Evolutionary conservation across 2,113 vertebrate species (phyloP).

Genomic region (Alligator mississippiensis): DNA sequence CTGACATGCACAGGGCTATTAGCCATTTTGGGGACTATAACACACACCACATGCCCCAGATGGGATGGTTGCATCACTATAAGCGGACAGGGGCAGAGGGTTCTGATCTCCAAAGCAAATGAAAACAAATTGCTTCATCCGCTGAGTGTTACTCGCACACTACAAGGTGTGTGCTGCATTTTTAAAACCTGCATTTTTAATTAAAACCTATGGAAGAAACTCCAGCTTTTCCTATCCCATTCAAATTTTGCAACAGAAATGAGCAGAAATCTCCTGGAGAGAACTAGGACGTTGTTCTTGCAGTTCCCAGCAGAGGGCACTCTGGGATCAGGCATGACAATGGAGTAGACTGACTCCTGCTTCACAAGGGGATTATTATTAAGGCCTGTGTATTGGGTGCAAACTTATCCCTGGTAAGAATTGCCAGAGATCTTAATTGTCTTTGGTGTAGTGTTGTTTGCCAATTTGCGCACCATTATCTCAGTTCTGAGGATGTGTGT

Average conservation of each 20-base stretch:
- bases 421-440: background rate
- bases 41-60: too few relatives aligned
- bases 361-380: background rate
- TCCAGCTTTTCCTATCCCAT: background rate
- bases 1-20: accelerated
- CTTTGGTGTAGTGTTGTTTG: background rate
- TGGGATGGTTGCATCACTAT: background rate
- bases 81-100: background rate
- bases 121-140: background rate
- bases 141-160: background rate
- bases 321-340: background rate
- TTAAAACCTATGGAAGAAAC: background rate
- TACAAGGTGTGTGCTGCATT: too few relatives aligned
- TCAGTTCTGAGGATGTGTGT: accelerated
- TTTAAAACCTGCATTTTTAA: too few relatives aligned
- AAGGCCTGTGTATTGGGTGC: background rate
- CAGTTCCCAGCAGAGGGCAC: background rate
- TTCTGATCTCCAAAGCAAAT: background rate
- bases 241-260: background rate
- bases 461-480: background rate
- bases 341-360: background rate
- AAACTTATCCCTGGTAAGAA: background rate
- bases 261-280: too few relatives aligned
- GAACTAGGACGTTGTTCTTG: background rate
- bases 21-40: background rate